Base-by-base conservation (phyloP, 1,140 invertebrate genomes). In the Cydia strobilella region DNA sequence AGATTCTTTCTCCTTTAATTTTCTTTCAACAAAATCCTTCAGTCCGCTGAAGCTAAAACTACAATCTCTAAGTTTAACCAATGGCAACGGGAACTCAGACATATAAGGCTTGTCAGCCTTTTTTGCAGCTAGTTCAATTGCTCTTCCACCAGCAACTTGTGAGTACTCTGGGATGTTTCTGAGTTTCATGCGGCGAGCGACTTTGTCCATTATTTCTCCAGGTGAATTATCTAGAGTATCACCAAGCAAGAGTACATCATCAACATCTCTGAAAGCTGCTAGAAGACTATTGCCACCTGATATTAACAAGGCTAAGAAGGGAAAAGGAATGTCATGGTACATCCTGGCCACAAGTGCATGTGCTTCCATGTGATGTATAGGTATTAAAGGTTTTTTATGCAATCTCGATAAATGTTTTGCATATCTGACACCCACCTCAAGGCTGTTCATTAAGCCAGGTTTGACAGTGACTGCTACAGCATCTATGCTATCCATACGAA, bases 341-440 rank as follows among this genome's bases (percentile, higher is more conserved):
- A 99, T 96, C 86, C 98, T 94, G 15, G 94, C 95, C 23, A 96
- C 98, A 73, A 99, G 90, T n/a, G 98, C 98, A 95, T 99, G 99
- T 9, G 98, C 98, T 95, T 99, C 96, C 98, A 99, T 99, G 82
- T 99, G 99, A 94, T 99, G 98, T 82, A 99, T 97, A 0, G 98
- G 98, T 86, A 99, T 98, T 78, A 99, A 93, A 5, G 98, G 97
- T 90, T 98, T 98, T 0, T 95, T 94, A 79, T 94, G 94, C 73
- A 93, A 90, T 78, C 94, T 93, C 27, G 95, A 95, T 27, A 99
- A 85, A 85, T 96, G 94, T 85, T 97, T 97, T 1, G 96, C 97
- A 95, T 98, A 98, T 73, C 96, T 95, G 42, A 96, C 91, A 51
- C 98, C 98, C 75, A 99, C 95, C 73, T 93, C 63, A 72, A 99